A percentile compares a stretch with the other conserved stretches of the same genome.
phyloP scores from a whole-genome alignment of 2,797 vertebrate genomes.

The Strix occidentalis region DNA sequence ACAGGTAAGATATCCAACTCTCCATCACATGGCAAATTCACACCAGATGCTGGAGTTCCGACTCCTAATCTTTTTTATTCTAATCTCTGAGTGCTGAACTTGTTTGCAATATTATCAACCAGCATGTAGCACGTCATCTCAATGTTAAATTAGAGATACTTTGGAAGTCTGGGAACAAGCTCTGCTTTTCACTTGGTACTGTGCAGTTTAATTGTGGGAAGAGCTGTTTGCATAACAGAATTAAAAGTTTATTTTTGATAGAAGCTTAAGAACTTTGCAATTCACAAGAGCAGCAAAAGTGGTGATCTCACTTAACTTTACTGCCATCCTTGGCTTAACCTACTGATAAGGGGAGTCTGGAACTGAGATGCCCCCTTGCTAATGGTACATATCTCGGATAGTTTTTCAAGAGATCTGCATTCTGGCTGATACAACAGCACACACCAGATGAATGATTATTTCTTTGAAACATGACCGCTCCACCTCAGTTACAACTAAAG shows the following conservation, averaged over 20 bases:
- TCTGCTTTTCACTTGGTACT: neutral
- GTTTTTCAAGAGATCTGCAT: neutral
- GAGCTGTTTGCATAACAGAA: neutral
- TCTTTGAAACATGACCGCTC: neutral
- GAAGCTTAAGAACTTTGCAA: neutral
- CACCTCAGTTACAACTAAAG: neutral
- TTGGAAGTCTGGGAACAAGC: neutral
- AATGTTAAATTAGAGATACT: neutral
- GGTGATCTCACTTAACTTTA: neutral
- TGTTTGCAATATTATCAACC: accelerated
- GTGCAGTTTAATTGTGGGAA: neutral
- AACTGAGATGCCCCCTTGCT: neutral
- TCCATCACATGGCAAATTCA: neutral
- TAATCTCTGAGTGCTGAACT: neutral
- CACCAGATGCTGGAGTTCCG: neutral
- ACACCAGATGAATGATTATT: neutral
- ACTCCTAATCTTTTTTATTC: neutral
- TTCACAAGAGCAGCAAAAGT: neutral
- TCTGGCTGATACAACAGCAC: neutral
- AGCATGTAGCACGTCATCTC: neutral
- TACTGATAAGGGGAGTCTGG: neutral
- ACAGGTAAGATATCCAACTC: neutral
- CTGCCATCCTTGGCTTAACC: neutral
- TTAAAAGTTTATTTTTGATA: neutral
- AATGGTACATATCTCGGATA: neutral